phyloP scores from a whole-genome alignment of 2,797 vertebrate species.

The Phylloscopus collybita region DNA sequence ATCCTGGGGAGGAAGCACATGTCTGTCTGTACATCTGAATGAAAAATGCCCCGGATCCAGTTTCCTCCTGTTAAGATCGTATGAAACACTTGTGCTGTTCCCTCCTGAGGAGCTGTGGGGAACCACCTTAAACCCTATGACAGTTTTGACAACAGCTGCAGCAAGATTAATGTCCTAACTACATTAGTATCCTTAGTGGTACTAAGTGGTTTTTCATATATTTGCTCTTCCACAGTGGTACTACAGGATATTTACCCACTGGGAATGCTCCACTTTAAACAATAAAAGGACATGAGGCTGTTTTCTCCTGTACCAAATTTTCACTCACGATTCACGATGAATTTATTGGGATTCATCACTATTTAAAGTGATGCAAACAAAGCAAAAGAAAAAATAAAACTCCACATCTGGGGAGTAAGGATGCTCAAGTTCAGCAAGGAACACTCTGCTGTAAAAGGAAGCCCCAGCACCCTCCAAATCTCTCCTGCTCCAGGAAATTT shows the following conservation, averaged over 20 bases:
- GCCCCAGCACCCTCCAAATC: background rate
- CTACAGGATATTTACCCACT: conserved; percentile 37
- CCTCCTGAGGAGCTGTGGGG: background rate
- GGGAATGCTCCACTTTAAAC: conserved; percentile 28
- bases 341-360: background rate
- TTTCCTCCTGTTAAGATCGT: conserved; percentile 52
- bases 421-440: background rate
- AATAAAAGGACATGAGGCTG: background rate
- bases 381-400: background rate
- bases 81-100: fast-evolving
- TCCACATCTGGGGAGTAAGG: background rate
- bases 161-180: conserved; percentile 58
- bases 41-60: conserved; percentile 68
- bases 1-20: conserved; percentile 61
- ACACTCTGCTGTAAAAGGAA: background rate
- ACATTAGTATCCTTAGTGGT: conserved; percentile 41
- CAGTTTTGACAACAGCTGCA: conserved; percentile 59
- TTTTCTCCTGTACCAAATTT: background rate
- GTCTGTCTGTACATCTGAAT: conserved; percentile 39
- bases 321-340: background rate
- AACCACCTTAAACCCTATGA: conserved; percentile 49
- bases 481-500: background rate
- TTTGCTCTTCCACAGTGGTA: conserved; percentile 46
- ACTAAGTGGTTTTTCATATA: conserved; percentile 59
- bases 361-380: background rate